phyloP scores from a whole-genome alignment of 2,113 vertebrate species.

The Glaucomys volans region DNA sequence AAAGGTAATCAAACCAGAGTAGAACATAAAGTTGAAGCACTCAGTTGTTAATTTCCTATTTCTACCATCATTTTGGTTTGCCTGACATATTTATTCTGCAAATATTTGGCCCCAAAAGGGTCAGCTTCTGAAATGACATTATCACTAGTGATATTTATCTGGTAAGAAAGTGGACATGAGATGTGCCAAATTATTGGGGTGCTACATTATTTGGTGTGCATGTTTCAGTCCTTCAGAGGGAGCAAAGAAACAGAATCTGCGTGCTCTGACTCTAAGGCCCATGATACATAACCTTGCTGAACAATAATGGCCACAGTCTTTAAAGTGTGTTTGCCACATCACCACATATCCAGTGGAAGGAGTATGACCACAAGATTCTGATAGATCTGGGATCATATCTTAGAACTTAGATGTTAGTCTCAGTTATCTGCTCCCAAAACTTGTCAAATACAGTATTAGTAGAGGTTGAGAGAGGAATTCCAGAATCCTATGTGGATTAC shows the following conservation, averaged over 20 bases:
- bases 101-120: constrained; percentile 1
- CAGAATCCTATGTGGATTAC: not conserved
- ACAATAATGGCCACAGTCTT: not conserved
- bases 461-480: not conserved
- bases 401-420: not conserved
- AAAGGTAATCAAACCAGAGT: not conserved
- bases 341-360: not conserved
- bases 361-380: not conserved
- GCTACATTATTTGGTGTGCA: constrained; percentile 31
- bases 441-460: not conserved
- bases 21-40: not conserved
- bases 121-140: constrained; percentile 19
- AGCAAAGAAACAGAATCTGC: constrained; percentile 11
- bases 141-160: constrained; percentile 15
- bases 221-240: not conserved
- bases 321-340: not conserved
- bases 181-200: not conserved
- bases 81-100: not conserved
- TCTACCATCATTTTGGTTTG: not conserved
- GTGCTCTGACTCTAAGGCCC: not conserved
- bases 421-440: not conserved
- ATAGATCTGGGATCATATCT: not conserved
- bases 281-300: not conserved
- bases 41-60: not conserved
- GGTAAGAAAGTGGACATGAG: constrained; percentile 9